Evolutionary conservation across 1,140 invertebrate species (phyloP), one percentile per base, ranked within the genome.

Genomic region (Littorina saxatilis): DNA sequence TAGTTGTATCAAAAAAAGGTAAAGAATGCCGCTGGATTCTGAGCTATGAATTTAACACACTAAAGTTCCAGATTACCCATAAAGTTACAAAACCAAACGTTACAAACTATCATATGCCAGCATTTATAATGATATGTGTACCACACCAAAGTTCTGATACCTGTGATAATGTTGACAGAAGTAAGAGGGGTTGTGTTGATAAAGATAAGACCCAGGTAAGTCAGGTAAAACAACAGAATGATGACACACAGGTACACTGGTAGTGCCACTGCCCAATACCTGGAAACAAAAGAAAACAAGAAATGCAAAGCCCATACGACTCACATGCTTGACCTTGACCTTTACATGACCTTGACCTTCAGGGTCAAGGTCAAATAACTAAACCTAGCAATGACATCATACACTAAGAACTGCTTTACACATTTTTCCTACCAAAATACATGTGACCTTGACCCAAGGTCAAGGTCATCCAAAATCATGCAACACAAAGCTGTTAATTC

Each of bases 261-360:
- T 73, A 98, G 93, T 68, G 96, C 96, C 23, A 97, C 93, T 7
- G 96, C 96, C 96, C 97, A 98, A 90, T 98, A 97, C 88, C 88
- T 89, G 76, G 20, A 81, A n/a, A 17, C n/a, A 15, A 70, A 17
- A 80, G 39, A 68, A 32, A 39, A 43, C 11, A 37, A 4, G 5
- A 5, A 27, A 37, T 5, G 61, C 61, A 66, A n/a, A n/a, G n/a
- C n/a, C n/a, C 52, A n/a, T n/a, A n/a, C n/a, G n/a, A n/a, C n/a
- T n/a, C n/a, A n/a, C n/a, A n/a, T n/a, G n/a, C n/a, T n/a, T n/a
- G n/a, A n/a, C n/a, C n/a, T n/a, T n/a, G n/a, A n/a, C n/a, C n/a
- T n/a, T n/a, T n/a, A n/a, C n/a, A n/a, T n/a, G n/a, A n/a, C n/a
- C n/a, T n/a, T n/a, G n/a, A n/a, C n/a, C n/a, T 27, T 11, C 61